Conservation (phyloP, 2,113 vertebrate genomes). For the Menura novaehollandiae region DNA sequence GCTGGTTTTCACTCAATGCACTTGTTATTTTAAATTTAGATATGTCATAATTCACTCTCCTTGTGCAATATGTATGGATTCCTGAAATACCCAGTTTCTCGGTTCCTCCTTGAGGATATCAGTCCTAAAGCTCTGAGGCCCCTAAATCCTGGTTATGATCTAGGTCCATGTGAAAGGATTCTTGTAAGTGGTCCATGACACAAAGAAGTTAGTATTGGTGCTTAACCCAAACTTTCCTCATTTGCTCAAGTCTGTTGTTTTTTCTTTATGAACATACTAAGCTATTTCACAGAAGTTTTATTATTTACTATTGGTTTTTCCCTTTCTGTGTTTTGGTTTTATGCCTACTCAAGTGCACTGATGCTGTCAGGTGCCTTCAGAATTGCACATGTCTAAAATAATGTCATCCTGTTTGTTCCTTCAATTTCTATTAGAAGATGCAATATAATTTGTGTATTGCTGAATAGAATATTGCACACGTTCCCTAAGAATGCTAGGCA, state of each 20-base stretch:
- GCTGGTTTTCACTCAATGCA: not conserved
- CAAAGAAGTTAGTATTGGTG: not conserved
- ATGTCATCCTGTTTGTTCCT: not conserved
- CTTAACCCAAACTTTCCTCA: not conserved
- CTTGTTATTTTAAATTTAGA: not conserved
- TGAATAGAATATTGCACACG: not conserved
- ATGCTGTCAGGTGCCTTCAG: not conserved
- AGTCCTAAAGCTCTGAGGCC: not conserved
- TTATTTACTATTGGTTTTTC: not conserved
- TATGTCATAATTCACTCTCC: not conserved
- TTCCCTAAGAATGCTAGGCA: not conserved
- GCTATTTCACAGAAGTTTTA: not conserved
- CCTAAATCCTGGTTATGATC: not conserved
- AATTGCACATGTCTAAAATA: not conserved
- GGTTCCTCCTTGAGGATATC: not conserved
- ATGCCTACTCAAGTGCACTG: not conserved
- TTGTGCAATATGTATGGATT: not conserved
- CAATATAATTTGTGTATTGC: not conserved
- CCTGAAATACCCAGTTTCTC: not conserved
- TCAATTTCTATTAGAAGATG: not conserved
- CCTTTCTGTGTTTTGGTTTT: not conserved
- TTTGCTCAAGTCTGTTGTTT: not conserved
- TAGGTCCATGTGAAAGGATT: not conserved
- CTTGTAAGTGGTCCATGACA: not conserved
- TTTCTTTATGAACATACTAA: not conserved